Percentiles rank a stretch among this genome's conserved stretches.
Conservation (phyloP, 2,888 invertebrate species). For the Ceriagrion tenellum region DNA sequence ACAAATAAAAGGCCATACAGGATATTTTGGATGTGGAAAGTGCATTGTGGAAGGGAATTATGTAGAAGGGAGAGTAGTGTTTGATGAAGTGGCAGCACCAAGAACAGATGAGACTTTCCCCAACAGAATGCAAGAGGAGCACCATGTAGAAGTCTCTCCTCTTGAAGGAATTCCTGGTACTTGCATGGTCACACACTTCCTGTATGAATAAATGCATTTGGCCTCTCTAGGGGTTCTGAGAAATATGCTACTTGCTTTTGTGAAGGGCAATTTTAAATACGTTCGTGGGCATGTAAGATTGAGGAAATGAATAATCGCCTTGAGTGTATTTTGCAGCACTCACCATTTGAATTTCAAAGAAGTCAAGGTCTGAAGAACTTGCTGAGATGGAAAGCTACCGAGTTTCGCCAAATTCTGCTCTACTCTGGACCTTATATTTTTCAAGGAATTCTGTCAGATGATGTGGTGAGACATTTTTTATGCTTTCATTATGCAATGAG, state of each 20-base stretch:
- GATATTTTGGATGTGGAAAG: not conserved
- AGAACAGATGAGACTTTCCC: no score
- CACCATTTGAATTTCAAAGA: not conserved
- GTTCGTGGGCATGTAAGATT: no score
- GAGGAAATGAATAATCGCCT: no score
- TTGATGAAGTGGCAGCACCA: not conserved
- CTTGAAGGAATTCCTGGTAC: no score
- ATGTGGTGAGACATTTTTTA: not conserved
- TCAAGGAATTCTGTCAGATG: not conserved
- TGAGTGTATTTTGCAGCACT: no score
- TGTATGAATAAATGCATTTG: no score
- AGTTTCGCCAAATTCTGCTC: not conserved
- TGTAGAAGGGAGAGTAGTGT: not conserved
- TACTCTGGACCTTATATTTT: not conserved
- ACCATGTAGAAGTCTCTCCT: no score
- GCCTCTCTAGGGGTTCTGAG: no score
- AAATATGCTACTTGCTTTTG: not conserved
- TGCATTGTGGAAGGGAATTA: not conserved
- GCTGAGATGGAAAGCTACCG: not conserved
- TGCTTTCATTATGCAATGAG: not conserved
- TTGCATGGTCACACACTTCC: no score
- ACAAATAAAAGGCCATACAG: not conserved
- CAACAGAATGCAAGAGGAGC: not conserved
- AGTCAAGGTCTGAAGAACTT: not conserved
- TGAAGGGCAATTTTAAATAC: not conserved